Evolutionary conservation across 1,140 invertebrate genomes (phyloP), one percentile per base, ranked within the genome.

Genomic region (Conus betulinus): DNA sequence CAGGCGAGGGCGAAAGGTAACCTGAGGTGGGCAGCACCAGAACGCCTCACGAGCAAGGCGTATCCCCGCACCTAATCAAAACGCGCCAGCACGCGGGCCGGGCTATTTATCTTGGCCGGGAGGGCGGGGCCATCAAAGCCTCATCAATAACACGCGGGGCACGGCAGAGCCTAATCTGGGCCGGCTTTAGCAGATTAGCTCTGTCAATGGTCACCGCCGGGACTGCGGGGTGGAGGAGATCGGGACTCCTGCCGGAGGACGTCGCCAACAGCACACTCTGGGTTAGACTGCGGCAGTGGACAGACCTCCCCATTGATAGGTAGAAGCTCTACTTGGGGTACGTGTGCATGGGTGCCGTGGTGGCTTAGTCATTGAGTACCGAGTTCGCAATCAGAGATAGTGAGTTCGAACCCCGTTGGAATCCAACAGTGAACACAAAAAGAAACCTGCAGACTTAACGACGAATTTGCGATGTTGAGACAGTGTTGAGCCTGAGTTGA

Each of bases 11-110:
- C 3, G 39, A 39, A 39, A 39, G 39, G 39, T 39, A 39, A 39
- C 39, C 39, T 3, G 39, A 39, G 39, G 39, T 39, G 39, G 39
- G 39, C 0, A 39, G 39, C 39, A 39, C 39, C 51, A 81, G 39
- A 55, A 52, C 63, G 60, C 74, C 87, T 76, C 87, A 88, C 60
- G 39, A 27, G 83, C 81, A 88, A 55, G 76, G 81, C 27, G 71
- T 51, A 84, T 27, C 52, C 52, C 39, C 63, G 84, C 39, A 74
- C 63, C 63, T 79, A 60, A 78, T 78, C 11, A 78, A 78, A 78
- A 78, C 76, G 76, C 76, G 5, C n/a, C 76, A 78, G 76, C 76
- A 17, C 76, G 76, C 76, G 76, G 57, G 57, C 8, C 76, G 25
- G 76, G 4, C 25, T 78, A 78, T 78, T 78, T 78, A 78, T 78